Evolutionary conservation across 1,140 invertebrate genomes (phyloP).

Genomic region (Aphaenogaster ashmeadi): DNA sequence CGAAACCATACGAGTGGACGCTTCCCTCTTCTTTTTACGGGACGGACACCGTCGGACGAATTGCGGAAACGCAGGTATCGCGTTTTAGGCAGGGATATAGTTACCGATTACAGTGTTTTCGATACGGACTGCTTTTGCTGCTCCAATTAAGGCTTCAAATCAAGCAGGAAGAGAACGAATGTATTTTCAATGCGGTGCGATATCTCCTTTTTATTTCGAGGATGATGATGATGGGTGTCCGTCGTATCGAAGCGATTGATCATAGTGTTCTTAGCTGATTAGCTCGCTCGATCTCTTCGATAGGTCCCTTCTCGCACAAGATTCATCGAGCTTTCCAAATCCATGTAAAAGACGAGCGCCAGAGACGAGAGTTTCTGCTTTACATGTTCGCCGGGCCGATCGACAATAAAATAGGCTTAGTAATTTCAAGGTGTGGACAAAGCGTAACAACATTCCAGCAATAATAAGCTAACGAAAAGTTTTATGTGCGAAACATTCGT

Average conservation of each 20-base stretch:
- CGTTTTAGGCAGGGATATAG: background rate
- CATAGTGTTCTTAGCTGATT: conserved; percentile 18
- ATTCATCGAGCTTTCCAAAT: background rate
- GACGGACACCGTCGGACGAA: background rate
- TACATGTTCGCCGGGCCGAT: background rate
- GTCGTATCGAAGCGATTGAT: background rate
- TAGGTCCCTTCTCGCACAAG: background rate
- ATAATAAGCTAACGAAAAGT: background rate
- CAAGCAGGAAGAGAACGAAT: background rate
- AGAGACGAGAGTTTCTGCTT: background rate
- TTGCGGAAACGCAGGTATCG: conserved; percentile 15
- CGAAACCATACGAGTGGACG: no score
- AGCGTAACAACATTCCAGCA: background rate
- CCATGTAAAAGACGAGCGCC: background rate
- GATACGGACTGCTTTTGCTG: background rate
- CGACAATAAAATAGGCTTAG: background rate
- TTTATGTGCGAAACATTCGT: background rate
- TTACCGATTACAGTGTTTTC: conserved; percentile 22
- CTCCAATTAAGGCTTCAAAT: conserved; percentile 32
- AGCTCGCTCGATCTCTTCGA: background rate
- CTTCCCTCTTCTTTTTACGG: background rate
- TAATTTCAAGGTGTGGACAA: background rate
- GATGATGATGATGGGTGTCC: conserved; percentile 6
- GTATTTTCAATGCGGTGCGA: background rate
- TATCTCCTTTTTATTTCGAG: conserved; percentile 25